Evolutionary conservation across 2,888 invertebrate genomes (phyloP), one percentile per base, ranked within the genome.

Genomic region (Tigriopus californicus): DNA sequence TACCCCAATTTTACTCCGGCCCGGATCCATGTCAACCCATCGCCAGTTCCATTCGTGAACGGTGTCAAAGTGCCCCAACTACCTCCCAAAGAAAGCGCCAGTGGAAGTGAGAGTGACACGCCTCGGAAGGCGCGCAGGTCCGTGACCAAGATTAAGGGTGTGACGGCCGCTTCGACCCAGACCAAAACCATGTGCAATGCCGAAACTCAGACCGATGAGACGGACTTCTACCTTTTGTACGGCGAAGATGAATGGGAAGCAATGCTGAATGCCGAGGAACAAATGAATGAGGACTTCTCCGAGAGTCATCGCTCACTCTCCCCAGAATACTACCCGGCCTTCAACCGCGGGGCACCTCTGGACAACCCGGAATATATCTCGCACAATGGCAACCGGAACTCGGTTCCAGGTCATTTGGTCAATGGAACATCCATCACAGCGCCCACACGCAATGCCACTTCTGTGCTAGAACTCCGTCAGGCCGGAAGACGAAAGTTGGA

Each of bases 191-290:
- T 42, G 15, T 18, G 42, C 25, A 59, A 41, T 41, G 59, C 54
- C 13, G 59, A 59, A 11, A 59, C 59, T n/a, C 59, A 59, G 41
- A 59, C 59, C 15, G 59, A 59, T 18, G 52, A 57, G 18, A 57
- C 22, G 18, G 57, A 57, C 12, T 57, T 57, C 25, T 22, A 46
- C n/a, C 22, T 41, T 24, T 42, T 57, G 18, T 57, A 57, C 22
- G 22, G 46, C 18, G 22, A 33, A 15, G 55, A 55, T 55, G 20
- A 33, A 15, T 33, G 33, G 33, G 33, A 33, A 8, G 33, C 33
- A 3, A 33, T 33, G 33, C 33, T 33, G 33, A 41, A 55, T 41
- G 33, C 55, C 41, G 20, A 18, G 25, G 44, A 44, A 33, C 15
- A 33, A 33, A 33, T 33, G 22, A 22, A 52, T 22, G 52, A 24